A percentile compares a stretch with the other conserved stretches of the same genome.
Evolutionary conservation across 2,888 invertebrate genomes (phyloP).

Genomic region (Erebia aethiops): DNA sequence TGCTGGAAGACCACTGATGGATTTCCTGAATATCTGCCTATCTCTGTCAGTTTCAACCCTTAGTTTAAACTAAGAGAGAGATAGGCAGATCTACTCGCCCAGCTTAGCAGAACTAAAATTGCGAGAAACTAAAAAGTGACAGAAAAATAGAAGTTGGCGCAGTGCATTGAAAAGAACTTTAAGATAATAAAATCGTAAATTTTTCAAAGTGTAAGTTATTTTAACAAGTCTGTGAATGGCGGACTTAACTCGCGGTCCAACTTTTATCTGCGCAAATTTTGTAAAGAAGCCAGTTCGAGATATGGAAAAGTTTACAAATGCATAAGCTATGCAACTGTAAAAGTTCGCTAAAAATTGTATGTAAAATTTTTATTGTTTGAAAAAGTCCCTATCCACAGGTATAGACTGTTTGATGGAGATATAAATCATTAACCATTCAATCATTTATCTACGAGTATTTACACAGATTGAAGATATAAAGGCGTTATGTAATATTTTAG

Average conservation of each 20-base stretch:
- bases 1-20: conserved; percentile 42
- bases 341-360: too few relatives aligned
- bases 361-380: neutral
- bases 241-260: neutral
- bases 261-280: conserved; percentile 6
- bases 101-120: too few relatives aligned
- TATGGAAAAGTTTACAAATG: neutral
- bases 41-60: too few relatives aligned
- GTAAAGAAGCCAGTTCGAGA: neutral
- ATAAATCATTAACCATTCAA: too few relatives aligned
- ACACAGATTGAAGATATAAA: too few relatives aligned
- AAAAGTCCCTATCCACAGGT: neutral
- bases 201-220: neutral
- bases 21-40: neutral
- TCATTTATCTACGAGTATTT: too few relatives aligned
- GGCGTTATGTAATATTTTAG: too few relatives aligned
- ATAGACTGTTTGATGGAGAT: neutral
- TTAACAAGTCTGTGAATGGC: neutral
- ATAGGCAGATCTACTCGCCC: too few relatives aligned
- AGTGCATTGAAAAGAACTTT: conserved; percentile 3
- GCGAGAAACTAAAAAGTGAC: too few relatives aligned
- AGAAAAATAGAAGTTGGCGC: neutral
- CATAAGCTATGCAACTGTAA: neutral
- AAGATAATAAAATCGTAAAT: conserved; percentile 5
- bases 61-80: too few relatives aligned